Percentiles rank a stretch among this genome's conserved stretches.
phyloP scores from a whole-genome alignment of 2,113 vertebrate species.

The Todiramphus chloris region DNA sequence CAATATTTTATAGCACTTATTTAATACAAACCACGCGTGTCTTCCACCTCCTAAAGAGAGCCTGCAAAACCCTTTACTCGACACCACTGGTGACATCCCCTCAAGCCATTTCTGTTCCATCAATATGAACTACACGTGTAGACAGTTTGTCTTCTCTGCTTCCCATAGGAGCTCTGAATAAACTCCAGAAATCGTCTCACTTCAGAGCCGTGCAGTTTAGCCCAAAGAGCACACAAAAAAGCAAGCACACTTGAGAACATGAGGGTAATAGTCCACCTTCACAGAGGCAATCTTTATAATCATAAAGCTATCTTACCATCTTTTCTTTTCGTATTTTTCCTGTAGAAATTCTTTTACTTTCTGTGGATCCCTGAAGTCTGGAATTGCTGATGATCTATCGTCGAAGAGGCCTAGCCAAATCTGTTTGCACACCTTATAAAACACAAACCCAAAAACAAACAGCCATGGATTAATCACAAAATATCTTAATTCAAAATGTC shows the following conservation, averaged over 20 bases:
- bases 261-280: not conserved
- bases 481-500: not conserved
- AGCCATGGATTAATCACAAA: not conserved
- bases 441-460: not conserved
- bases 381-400: slow-evolving; percentile 92
- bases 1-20: not conserved
- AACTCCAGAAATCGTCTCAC: not conserved
- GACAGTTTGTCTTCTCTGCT: not conserved
- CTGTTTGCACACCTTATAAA: slow-evolving; percentile 90
- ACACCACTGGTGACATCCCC: not conserved
- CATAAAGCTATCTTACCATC: slow-evolving; percentile 85
- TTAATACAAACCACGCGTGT: not conserved
- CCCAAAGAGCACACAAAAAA: not conserved
- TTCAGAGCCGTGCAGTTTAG: not conserved
- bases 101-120: not conserved
- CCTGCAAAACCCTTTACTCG: not conserved
- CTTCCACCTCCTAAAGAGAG: not conserved
- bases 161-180: not conserved
- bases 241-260: not conserved
- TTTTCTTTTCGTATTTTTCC: slow-evolving; percentile 99
- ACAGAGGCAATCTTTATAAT: not conserved
- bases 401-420: slow-evolving; percentile 98
- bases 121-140: not conserved
- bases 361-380: slow-evolving; percentile 98
- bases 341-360: slow-evolving; percentile 99